Evolutionary conservation across 2,797 vertebrate species (phyloP).

Genomic region (Crocodylus rhombifer): DNA sequence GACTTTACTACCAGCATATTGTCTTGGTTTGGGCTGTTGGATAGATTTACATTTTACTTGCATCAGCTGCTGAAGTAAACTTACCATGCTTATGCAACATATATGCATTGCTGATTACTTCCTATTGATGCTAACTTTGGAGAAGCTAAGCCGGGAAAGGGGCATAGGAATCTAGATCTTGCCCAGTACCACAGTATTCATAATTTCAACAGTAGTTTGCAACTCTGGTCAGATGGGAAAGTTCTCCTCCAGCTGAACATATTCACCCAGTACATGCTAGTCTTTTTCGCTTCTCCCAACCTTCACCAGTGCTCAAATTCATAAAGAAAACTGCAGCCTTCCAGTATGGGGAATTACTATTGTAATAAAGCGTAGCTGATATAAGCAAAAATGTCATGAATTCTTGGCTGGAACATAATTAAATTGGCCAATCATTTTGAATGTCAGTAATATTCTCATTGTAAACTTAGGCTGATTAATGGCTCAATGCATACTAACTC

Average conservation of each 20-base stretch:
- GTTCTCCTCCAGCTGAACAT: neutral
- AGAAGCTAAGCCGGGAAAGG: neutral
- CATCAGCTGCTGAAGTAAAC: neutral
- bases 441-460: neutral
- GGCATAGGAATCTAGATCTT: neutral
- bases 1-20: neutral
- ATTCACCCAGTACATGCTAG: neutral
- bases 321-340: neutral
- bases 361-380: neutral
- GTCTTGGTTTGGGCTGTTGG: neutral
- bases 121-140: neutral
- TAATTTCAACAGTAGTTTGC: neutral
- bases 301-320: neutral
- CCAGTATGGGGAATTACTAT: neutral
- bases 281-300: neutral
- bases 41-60: neutral
- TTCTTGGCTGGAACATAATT: neutral
- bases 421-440: neutral
- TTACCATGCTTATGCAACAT: neutral
- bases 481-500: neutral
- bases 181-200: neutral
- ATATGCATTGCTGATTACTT: neutral
- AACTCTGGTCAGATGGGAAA: neutral
- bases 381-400: neutral
- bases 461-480: neutral